These are phyloP conservation scores for Cygnus atratus DNA, from an alignment of 2,113 vertebrate species.

Conservation along the genomic window DNA sequence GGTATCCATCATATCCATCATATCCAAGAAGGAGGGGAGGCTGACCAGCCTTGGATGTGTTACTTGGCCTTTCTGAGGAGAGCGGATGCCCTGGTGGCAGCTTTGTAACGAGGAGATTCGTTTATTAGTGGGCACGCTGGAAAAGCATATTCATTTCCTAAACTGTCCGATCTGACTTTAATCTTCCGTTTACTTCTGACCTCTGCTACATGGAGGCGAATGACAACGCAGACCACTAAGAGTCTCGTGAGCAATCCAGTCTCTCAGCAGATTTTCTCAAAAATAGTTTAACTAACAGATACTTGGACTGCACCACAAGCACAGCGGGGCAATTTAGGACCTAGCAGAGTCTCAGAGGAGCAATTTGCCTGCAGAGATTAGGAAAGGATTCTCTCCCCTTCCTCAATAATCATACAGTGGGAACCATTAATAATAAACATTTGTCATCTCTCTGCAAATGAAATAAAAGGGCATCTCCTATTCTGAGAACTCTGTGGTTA, in stretches of 20 bases:
- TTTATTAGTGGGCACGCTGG: background rate
- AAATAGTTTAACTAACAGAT: background rate
- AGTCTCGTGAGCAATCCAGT: background rate
- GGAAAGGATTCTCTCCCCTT: background rate
- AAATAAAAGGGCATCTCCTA: background rate
- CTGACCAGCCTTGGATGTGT: background rate
- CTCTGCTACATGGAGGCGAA: background rate
- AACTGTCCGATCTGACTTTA: background rate
- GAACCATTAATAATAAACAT: background rate
- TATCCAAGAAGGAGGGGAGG: background rate
- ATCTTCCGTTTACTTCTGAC: background rate
- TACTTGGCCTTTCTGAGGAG: background rate
- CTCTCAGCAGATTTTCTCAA: background rate
- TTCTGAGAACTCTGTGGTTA: background rate
- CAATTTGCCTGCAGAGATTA: background rate
- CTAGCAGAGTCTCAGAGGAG: background rate
- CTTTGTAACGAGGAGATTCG: background rate
- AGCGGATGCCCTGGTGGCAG: background rate
- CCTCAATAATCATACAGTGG: background rate
- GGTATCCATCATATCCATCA: no score
- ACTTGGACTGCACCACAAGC: background rate
- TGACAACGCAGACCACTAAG: background rate
- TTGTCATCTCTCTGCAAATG: background rate
- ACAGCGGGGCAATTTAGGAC: background rate
- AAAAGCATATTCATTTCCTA: background rate